A percentile compares a stretch with the other conserved stretches of the same genome.
Conservation (phyloP, 2,113 vertebrate genomes). For the Salvelinus alpinus region DNA sequence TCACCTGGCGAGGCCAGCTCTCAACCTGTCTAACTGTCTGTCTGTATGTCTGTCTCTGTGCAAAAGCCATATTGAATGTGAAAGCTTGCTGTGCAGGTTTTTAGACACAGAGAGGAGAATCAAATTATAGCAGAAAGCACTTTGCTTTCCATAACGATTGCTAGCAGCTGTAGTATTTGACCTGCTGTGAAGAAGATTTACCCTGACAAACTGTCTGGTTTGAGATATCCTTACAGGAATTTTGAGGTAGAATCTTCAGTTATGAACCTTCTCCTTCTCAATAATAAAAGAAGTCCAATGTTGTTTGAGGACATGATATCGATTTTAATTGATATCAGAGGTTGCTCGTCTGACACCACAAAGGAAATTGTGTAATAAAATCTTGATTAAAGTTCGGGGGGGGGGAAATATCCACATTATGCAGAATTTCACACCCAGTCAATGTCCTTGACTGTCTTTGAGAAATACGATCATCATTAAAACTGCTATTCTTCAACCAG, state of each 20-base stretch:
- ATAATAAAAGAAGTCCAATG: slow-evolving; percentile 10
- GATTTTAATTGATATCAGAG: slow-evolving; percentile 44
- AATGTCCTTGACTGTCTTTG: slow-evolving; percentile 18
- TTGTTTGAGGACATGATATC: slow-evolving; percentile 50
- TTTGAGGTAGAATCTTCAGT: background rate
- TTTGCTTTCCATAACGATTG: background rate
- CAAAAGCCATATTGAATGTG: too few species aligned
- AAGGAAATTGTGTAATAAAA: slow-evolving; percentile 53
- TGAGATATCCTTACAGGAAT: too few species aligned
- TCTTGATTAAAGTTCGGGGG: slow-evolving; percentile 27
- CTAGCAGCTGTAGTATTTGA: background rate
- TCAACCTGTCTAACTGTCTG: too few species aligned
- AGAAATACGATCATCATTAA: too few species aligned
- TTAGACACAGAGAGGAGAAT: background rate
- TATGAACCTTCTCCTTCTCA: background rate
- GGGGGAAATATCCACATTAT: slow-evolving; percentile 33
- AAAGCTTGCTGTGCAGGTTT: too few species aligned
- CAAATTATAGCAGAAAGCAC: background rate
- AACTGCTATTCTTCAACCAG: too few species aligned
- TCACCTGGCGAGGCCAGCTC: slow-evolving; percentile 11
- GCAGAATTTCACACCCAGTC: slow-evolving; percentile 42
- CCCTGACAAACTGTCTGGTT: too few species aligned
- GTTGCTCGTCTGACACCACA: slow-evolving; percentile 32
- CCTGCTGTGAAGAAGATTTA: too few species aligned
- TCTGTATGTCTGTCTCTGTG: too few species aligned